Evolutionary conservation across 2,113 vertebrate genomes (phyloP).

Genomic region (Bos javanicus): DNA sequence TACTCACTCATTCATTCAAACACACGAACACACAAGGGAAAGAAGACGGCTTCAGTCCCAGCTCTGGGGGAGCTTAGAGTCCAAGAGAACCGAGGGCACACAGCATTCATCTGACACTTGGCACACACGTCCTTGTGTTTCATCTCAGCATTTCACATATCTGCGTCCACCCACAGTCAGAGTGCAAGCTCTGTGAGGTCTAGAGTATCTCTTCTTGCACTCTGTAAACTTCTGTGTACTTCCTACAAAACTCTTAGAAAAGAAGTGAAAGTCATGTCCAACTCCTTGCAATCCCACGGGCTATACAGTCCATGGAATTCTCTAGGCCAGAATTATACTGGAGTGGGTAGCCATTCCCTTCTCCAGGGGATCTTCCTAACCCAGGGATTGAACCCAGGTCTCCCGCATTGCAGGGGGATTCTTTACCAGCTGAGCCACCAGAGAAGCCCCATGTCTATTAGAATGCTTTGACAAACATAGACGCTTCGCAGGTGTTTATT

Average conservation of each 20-base stretch:
- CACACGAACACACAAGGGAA: background rate
- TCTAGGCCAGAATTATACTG: background rate
- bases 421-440: background rate
- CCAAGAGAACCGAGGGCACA: background rate
- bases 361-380: background rate
- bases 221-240: background rate
- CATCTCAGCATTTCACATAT: background rate
- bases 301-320: background rate
- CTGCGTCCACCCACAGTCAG: background rate
- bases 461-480: background rate
- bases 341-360: background rate
- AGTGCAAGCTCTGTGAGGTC: background rate
- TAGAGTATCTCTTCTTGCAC: background rate
- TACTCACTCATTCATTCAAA: background rate
- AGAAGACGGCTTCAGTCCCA: background rate
- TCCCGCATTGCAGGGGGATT: background rate
- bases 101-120: background rate
- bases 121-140: background rate
- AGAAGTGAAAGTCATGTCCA: background rate
- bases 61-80: background rate
- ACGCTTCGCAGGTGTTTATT: background rate
- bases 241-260: background rate
- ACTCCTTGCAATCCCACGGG: background rate
- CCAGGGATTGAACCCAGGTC: background rate
- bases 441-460: background rate